Evolutionary conservation across 2,797 vertebrate genomes (phyloP), one percentile per base, ranked within the genome.

Genomic region (Gobio occitaniae): DNA sequence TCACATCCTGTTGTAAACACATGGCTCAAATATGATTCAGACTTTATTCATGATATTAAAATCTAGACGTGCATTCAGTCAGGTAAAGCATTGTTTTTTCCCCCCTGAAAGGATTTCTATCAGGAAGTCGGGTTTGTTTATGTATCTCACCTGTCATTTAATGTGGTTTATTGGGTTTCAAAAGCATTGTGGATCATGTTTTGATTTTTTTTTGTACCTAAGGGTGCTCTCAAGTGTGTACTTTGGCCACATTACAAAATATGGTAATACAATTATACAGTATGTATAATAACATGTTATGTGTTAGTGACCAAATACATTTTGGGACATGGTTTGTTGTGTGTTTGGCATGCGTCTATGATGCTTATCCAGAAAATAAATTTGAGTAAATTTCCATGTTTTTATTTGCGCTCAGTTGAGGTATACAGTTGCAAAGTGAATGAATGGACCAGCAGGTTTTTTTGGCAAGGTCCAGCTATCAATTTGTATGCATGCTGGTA

Each of bases 1-100:
- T 84, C 75, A 84, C 38, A 78, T 84, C 75, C 83, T 78, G 83
- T 78, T 78, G 7, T 48, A 78, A 84, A 56, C 61, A 56, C 61
- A 59, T 32, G 19, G 16, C 36, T 78, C 50, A 70, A 4, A 15
- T 41, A 6, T 78, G 75, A 84, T 38, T 78, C 76, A 78, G 52
- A 77, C 12, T 70, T 78, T 78, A n/a, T 70, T 84, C 50, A 4
- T 70, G 15, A 41, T 32, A 15, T 9, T 68, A 50, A 68, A 38
- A 66, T 50, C 50, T 76, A n/a, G 72, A 75, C 19, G 2, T 47
- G 36, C 52, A 21, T 3, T 56, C 2, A 25, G 11, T 16, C 2
- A 44, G 65, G 25, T 15, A 69, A 54, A 80, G 36, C 32, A 21
- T 59, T 38, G 8, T 11, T 11, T 41, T 6, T 21, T 56, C 19